A percentile compares a stretch with the other conserved stretches of the same genome.
Conservation (phyloP, 2,888 invertebrate species). For the Agrochola lychnidis region DNA sequence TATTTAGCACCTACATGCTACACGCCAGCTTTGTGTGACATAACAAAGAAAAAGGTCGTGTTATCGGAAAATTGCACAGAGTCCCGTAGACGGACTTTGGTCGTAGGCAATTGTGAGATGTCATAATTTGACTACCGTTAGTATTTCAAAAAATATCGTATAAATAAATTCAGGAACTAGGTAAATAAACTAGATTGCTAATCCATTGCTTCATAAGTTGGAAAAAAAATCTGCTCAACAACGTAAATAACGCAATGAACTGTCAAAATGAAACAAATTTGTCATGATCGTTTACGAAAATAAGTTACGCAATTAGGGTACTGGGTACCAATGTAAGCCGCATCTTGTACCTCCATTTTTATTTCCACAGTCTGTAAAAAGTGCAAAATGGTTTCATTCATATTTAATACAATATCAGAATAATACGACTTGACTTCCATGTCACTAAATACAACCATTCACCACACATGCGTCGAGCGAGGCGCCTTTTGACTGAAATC, state of each 20-base stretch:
- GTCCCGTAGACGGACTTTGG: not conserved
- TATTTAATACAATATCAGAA: not conserved
- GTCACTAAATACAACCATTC: not conserved
- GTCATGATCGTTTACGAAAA: too few species aligned
- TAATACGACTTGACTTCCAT: not conserved
- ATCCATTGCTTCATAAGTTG: too few species aligned
- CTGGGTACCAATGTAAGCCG: not conserved
- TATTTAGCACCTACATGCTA: conserved; percentile 47
- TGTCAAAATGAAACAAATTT: too few species aligned
- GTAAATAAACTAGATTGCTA: not conserved
- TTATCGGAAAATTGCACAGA: conserved; percentile 1
- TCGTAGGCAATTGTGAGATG: not conserved
- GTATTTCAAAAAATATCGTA: not conserved
- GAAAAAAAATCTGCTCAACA: too few species aligned
- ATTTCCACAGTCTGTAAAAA: not conserved
- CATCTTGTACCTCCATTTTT: not conserved
- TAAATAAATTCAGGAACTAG: not conserved
- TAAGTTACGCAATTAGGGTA: too few species aligned
- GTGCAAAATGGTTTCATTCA: not conserved
- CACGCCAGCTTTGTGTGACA: conserved; percentile 22
- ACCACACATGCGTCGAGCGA: not conserved
- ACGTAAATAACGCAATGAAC: too few species aligned
- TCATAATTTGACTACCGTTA: not conserved
- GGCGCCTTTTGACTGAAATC: conserved; percentile 52
- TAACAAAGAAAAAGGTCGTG: conserved; percentile 27